phyloP scores from a whole-genome alignment of 2,113 vertebrate species.

The Phoxinus phoxinus region DNA sequence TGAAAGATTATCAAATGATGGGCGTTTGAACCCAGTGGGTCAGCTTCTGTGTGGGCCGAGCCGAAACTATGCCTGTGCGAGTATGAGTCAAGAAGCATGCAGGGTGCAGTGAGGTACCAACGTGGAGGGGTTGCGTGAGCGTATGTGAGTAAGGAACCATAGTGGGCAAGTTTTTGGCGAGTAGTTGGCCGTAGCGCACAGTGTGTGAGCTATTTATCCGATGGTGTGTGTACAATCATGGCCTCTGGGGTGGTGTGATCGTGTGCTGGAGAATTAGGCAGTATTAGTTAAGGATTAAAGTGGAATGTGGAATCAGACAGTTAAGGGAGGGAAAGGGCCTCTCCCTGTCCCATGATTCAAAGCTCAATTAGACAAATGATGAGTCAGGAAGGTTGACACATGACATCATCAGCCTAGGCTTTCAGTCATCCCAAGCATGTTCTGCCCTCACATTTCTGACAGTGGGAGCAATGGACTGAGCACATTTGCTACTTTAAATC shows the following conservation, averaged over 20 bases:
- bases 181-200: background rate
- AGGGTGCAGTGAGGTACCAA: background rate
- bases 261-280: slow-evolving; percentile 26
- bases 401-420: slow-evolving; percentile 40
- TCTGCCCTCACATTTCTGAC: slow-evolving; percentile 43
- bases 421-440: slow-evolving; percentile 35
- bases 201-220: slow-evolving; percentile 14
- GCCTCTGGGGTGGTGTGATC: slow-evolving; percentile 3
- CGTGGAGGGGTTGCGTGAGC: background rate
- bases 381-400: slow-evolving; percentile 52
- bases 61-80: background rate
- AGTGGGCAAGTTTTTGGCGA: background rate
- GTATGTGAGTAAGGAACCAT: background rate
- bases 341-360: slow-evolving; percentile 47
- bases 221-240: slow-evolving; percentile 13
- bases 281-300: slow-evolving; percentile 57
- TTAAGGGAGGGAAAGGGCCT: slow-evolving; percentile 43
- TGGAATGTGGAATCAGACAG: slow-evolving; percentile 47
- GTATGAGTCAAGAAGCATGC: slow-evolving; percentile 7
- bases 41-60: background rate
- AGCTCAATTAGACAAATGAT: slow-evolving; percentile 52
- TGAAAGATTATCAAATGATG: slow-evolving; percentile 18
- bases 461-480: background rate
- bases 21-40: slow-evolving; percentile 1
- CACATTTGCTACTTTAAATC: background rate